Conservation (phyloP, 2,113 vertebrate genomes). For the Leptocoma aspasia region DNA sequence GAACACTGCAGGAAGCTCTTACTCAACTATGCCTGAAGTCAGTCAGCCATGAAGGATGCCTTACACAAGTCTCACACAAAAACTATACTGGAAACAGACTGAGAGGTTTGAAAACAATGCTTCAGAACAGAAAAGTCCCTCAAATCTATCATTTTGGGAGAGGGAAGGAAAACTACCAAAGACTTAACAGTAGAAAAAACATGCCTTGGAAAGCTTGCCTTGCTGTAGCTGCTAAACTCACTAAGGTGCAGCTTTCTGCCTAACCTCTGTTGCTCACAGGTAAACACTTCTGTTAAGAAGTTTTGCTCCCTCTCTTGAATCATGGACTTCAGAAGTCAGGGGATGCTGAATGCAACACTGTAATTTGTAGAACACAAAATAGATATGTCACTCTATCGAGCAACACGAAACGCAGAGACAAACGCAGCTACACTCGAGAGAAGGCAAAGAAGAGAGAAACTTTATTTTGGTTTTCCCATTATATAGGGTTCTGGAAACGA, state of each 20-base stretch:
- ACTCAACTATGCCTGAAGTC: neutral
- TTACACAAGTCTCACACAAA: neutral
- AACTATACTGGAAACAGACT: neutral
- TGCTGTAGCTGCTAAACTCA: neutral
- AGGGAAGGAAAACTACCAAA: neutral
- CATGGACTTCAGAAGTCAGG: neutral
- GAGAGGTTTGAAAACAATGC: neutral
- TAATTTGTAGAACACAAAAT: neutral
- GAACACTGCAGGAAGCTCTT: neutral
- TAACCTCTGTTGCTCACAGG: neutral
- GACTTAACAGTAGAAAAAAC: neutral
- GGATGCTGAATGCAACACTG: neutral
- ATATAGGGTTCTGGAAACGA: too few species aligned
- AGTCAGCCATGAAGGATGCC: neutral
- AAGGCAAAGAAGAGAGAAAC: too few species aligned
- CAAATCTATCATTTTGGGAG: neutral
- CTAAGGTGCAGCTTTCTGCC: neutral
- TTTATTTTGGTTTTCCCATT: too few species aligned
- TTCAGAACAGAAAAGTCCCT: neutral
- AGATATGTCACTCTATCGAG: too few species aligned
- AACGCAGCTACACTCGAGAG: too few species aligned
- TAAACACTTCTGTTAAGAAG: neutral
- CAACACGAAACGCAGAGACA: too few species aligned
- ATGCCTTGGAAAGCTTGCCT: neutral
- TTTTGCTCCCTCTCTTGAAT: neutral